Base-by-base conservation (phyloP, 2,888 invertebrate genomes). In the Therioaphis trifolii region DNA sequence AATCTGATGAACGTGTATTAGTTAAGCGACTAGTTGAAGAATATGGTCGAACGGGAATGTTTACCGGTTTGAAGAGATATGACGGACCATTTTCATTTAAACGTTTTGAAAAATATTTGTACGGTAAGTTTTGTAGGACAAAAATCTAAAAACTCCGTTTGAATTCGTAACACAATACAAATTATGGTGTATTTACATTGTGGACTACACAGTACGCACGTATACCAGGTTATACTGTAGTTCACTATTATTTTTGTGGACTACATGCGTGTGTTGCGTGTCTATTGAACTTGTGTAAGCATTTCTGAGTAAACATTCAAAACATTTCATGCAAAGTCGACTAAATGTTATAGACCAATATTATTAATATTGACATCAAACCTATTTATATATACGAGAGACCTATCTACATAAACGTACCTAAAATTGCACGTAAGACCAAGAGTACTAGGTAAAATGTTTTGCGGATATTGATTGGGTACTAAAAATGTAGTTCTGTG, bases 11-110 rank as follows among this genome's bases (percentile, higher is more conserved):
- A 89, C 93, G 94, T 43, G 93, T 96, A 77, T 89, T 96, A 18
- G 95, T 96, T 1, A 97, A 96, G 89, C 91, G 96, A 87, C 93
- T 96, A 84, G 94, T 96, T 63, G 95, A 96, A 86, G 93, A 93
- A 86, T 95, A 95, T 87, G 93, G 94, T 88, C 93, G 93, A 88
- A 93, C 94, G 3, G 94, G 94, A 86, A 90, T 93, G 66, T 91
- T 88, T 91, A 78, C 92, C 90, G 87, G 94, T 91, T 82, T 93
- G 90, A 85, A 85, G 68, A 89, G 88, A 43, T 90, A 90, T 85
- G 88, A 88, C 75, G 90, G 90, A 21, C 88, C 89, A 7, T 90
- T 88, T 86, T 89, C 89, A 2, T 90, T 90, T 86, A 88, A 89
- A 85, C 88, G 89, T 88, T 97, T 96, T 88, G 97, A 97, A 89